Base-by-base conservation (phyloP, 2,113 vertebrate species). In the Heliornis fulica region DNA sequence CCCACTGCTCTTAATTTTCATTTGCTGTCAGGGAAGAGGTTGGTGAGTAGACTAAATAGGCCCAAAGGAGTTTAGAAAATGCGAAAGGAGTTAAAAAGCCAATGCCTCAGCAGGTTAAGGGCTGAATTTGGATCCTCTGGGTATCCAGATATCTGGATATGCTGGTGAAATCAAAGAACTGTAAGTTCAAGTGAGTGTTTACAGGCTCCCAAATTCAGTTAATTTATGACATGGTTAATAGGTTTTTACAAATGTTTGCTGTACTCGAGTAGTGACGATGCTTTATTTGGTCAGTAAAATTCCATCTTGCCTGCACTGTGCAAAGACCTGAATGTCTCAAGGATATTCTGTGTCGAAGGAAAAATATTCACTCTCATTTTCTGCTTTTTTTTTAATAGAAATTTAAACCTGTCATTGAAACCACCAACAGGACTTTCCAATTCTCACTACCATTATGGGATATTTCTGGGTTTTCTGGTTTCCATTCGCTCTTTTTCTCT, bases 221-320 rank as follows among this genome's bases (percentile, higher is more conserved):
- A 97, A 94, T 98, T 98, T 98, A 98, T 97, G 96, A 89, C 95
- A 98, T 97, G 92, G 89, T 97, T 94, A 94, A 94, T 94, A 92
- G 89, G 96, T 97, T 97, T 98, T 98, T 94, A 96, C 93, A 97
- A 98, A 98, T 97, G 98, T 98, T 98, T 98, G 96, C 90, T 98
- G 95, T 97, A 94, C 94, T 98, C 92, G 63, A 88, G 93, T 72
- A 96, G 96, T 96, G 97, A 97, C 59, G 89, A 93, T 70, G 69
- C 83, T 97, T 84, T 97, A 89, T 98, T 98, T 98, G 97, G 96
- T 96, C 96, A 96, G 95, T 93, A 78, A 96, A 91, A 94, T 97
- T 98, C 94, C 95, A 94, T 96, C 97, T 93, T 97, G 88, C 95
- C 95, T 95, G 93, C 96, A 96, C 66, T 88, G 69, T 1, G 76